Percentiles rank a stretch among this genome's conserved stretches.
These are phyloP conservation scores for Pseudorhiza aurosa DNA, from an alignment of 30 jellyfish, hydroid and myxozoan genomes.

Conservation along the genomic window DNA sequence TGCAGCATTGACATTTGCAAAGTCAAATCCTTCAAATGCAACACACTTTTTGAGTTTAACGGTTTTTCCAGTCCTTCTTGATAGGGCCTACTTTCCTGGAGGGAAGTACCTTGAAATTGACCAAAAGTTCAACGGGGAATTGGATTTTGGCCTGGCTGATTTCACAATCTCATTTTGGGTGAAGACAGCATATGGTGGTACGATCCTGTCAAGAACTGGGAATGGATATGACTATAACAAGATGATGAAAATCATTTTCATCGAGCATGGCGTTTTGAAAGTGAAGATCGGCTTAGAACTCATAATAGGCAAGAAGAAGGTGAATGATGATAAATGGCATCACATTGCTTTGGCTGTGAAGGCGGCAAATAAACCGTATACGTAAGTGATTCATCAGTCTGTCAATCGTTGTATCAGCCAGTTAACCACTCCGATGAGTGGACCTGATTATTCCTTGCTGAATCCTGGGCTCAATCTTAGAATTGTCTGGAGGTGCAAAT, in stretches of 20 bases:
- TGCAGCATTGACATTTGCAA: too few species aligned
- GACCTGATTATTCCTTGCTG: too few species aligned
- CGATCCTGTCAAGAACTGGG: constrained; percentile 66
- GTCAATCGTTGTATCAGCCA: background rate
- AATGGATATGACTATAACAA: constrained; percentile 8
- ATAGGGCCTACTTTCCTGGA: constrained; percentile 47
- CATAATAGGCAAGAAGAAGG: constrained; percentile 7
- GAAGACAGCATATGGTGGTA: constrained; percentile 61
- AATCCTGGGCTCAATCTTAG: too few species aligned
- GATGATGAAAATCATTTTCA: constrained; percentile 36
- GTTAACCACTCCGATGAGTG: background rate
- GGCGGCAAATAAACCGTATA: constrained; percentile 32
- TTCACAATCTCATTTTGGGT: constrained; percentile 71
- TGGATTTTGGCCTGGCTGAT: constrained; percentile 76
- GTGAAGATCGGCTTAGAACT: constrained; percentile 59
- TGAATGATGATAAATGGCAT: constrained; percentile 73
- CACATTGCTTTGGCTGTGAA: constrained; percentile 53
- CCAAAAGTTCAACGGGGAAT: constrained; percentile 4
- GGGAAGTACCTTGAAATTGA: constrained; percentile 61
- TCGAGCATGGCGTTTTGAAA: constrained; percentile 63
- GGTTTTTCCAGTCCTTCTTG: constrained; percentile 42
- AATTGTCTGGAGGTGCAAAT: too few species aligned
- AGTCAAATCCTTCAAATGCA: too few species aligned
- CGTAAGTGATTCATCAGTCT: constrained; percentile 30
- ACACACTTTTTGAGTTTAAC: too few species aligned